These are phyloP conservation scores for Lordiphosa andalusiaca DNA, from an alignment of 2,888 invertebrate genomes.

Conservation along the genomic window DNA sequence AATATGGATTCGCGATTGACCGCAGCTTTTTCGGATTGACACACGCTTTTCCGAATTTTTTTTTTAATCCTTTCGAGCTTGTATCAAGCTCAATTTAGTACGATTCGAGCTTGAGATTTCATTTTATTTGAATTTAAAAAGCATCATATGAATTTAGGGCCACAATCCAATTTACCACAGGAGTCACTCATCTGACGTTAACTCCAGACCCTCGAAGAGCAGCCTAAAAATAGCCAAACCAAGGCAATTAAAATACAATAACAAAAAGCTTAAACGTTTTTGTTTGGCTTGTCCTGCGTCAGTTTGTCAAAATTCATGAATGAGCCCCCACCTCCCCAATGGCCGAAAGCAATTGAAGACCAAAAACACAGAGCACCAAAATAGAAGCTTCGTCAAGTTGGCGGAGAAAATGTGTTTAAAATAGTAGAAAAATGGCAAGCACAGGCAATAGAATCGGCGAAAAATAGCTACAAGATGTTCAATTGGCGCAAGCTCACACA, in stretches of 20 bases:
- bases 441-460: slow-evolving; percentile 40
- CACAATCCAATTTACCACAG: not conserved
- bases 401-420: slow-evolving; percentile 38
- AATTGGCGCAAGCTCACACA: slow-evolving; percentile 60
- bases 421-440: slow-evolving; percentile 36
- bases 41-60: too few relatives aligned
- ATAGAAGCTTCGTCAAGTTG: slow-evolving; percentile 62
- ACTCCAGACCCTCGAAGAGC: not conserved
- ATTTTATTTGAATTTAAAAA: too few relatives aligned
- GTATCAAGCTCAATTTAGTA: too few relatives aligned
- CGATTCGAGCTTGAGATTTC: too few relatives aligned
- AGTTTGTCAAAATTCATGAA: slow-evolving; percentile 66
- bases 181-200: not conserved
- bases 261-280: slow-evolving; percentile 53
- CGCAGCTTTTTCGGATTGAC: too few relatives aligned
- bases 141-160: not conserved
- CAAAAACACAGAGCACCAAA: slow-evolving; percentile 20
- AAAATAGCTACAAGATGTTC: slow-evolving; percentile 50
- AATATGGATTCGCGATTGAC: too few relatives aligned
- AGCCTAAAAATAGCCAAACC: slow-evolving; percentile 43
- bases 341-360: slow-evolving; percentile 48
- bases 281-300: slow-evolving; percentile 38
- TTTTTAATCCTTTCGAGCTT: too few relatives aligned
- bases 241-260: slow-evolving; percentile 54
- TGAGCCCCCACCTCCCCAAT: slow-evolving; percentile 40